Conservation (phyloP, 2,888 invertebrate genomes). For the Pristionchus entomophagus region DNA sequence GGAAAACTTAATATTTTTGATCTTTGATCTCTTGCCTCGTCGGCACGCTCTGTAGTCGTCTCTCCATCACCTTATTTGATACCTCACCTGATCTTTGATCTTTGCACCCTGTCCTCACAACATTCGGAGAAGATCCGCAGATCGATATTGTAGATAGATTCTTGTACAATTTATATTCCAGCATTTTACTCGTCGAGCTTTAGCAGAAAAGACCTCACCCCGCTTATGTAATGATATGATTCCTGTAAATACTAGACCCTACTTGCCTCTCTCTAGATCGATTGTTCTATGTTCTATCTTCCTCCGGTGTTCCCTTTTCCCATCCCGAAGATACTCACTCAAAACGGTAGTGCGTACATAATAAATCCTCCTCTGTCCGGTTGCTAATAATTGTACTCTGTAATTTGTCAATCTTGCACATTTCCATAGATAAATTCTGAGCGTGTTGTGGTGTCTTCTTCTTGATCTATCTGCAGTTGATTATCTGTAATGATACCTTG, state of each 20-base stretch:
- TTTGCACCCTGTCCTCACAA: neutral
- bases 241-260: neutral
- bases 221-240: slow-evolving; percentile 14
- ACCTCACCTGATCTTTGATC: slow-evolving; percentile 12
- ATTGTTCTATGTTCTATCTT: neutral
- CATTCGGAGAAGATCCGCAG: slow-evolving; percentile 22
- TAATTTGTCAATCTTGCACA: slow-evolving; percentile 10
- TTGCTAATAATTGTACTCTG: slow-evolving; percentile 23
- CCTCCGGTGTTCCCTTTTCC: neutral
- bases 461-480: neutral
- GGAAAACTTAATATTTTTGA: neutral
- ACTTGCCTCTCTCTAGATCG: slow-evolving; percentile 18
- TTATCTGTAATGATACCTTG: neutral
- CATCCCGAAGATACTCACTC: neutral
- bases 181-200: neutral
- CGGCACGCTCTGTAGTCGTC: slow-evolving; percentile 37
- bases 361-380: slow-evolving; percentile 3
- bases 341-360: neutral
- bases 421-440: slow-evolving; percentile 35
- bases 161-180: neutral
- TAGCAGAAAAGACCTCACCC: neutral
- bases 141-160: slow-evolving; percentile 9
- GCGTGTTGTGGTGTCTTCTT: neutral
- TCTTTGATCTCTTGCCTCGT: slow-evolving; percentile 31
- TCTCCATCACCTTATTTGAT: neutral